Base-by-base conservation (phyloP, 2,888 invertebrate genomes). In the Cyclophora albipunctata region DNA sequence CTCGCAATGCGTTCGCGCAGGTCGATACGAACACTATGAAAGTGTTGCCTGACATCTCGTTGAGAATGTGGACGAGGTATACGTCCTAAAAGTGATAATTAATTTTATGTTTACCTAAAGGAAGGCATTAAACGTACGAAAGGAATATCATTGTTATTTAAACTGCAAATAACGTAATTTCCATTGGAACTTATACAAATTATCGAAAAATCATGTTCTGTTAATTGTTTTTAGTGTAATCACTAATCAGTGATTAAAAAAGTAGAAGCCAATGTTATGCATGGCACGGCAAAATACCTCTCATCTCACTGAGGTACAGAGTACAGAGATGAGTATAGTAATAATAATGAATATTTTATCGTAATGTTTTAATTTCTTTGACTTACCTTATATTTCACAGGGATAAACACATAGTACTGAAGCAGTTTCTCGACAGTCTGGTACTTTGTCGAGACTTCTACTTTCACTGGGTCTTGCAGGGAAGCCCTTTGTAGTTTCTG, bases 21-120 rank as follows among this genome's bases (percentile, higher is more conserved):
- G 99, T 99, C 44, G 95, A 92, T 77, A 98, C 98, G 83, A 99
- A 99, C 63, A 99, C 95, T 91, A 99, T 99, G 75, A 97, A 96
- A 60, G 96, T 96, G 75, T 98, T 98, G 47, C 98, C 98, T 0
- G 96, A 92, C 82, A 98, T 87, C 88, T 99, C 98, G 80, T 98
- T 98, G 41, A 99, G 85, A 45, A 99, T 93, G 75, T 97, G 96
- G 3, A 98, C 97, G 43, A 99, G 91, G 84, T 99, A 98, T 2
- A 98, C 96, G 78, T 99, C 99, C 95, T 96, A 76, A 3, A 47
- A 50, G 42, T 7, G 6, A 45, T 20, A 34, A 33, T 5, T 6
- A n/a, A n/a, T n/a, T 5, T 42, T n/a, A 3, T 42, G n/a, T 42
- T 3, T 2, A 42, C 3, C 4, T 7, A 6, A 7, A 7, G 7